Evolutionary conservation across 1,140 invertebrate genomes (phyloP).

Genomic region (Megathymus violae): DNA sequence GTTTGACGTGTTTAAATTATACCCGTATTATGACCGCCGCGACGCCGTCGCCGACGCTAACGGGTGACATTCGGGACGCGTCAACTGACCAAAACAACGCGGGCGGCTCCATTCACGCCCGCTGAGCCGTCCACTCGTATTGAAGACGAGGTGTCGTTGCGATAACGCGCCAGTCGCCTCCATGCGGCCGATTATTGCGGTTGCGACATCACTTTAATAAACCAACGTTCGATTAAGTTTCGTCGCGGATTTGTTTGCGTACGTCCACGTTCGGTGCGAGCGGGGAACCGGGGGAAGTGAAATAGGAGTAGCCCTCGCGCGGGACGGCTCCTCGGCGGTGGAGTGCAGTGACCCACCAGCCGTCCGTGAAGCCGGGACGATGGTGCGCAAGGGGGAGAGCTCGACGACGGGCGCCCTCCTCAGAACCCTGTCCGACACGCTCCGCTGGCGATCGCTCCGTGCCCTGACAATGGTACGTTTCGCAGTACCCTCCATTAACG

Average conservation of each 20-base stretch:
- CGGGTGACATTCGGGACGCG: slow-evolving; percentile 58
- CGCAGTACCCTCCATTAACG: slow-evolving; percentile 15
- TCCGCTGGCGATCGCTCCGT: slow-evolving; percentile 68
- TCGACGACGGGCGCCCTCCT: slow-evolving; percentile 67
- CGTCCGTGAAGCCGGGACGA: slow-evolving; percentile 70
- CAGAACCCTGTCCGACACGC: slow-evolving; percentile 70
- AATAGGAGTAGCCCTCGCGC: slow-evolving; percentile 10
- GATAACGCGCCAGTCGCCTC: slow-evolving; percentile 77
- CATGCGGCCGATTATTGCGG: slow-evolving; percentile 76
- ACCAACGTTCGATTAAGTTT: slow-evolving; percentile 14
- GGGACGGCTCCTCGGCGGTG: slow-evolving; percentile 21
- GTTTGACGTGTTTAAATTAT: slow-evolving; percentile 54
- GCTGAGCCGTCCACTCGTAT: slow-evolving; percentile 51
- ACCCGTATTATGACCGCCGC: slow-evolving; percentile 39
- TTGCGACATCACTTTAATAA: slow-evolving; percentile 54
- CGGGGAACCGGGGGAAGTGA: slow-evolving; percentile 35
- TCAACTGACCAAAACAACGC: slow-evolving; percentile 73
- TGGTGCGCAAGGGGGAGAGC: slow-evolving; percentile 75
- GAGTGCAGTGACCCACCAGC: slow-evolving; percentile 75
- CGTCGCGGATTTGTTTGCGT: slow-evolving; percentile 8
- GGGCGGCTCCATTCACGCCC: slow-evolving; percentile 62
- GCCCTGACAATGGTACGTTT: slow-evolving; percentile 67
- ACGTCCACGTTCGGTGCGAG: neutral
- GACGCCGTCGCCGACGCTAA: slow-evolving; percentile 36
- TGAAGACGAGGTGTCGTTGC: slow-evolving; percentile 67